Base-by-base conservation (phyloP, 2,797 vertebrate species). In the Melanogrammus aeglefinus region DNA sequence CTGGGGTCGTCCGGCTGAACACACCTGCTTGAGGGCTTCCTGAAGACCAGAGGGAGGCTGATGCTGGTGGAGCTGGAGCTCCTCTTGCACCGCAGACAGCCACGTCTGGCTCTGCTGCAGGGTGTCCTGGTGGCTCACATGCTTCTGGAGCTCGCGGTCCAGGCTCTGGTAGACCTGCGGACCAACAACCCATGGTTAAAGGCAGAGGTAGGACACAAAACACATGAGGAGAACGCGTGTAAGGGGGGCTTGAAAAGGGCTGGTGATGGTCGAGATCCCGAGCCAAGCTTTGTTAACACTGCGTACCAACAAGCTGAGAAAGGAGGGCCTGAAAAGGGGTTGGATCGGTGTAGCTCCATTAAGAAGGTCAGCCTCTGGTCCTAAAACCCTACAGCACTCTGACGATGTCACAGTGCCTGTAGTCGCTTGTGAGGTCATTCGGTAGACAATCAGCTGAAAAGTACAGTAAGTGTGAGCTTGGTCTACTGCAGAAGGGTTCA, bases 201-300 rank as follows among this genome's bases (percentile, higher is more conserved):
- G 63, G 3, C 9, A 69, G 63, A 29, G 63, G 63, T 27, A 69
- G 24, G 24, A 51, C 47, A 51, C 47, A 51, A 4, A 6, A 18
- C 14, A 18, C 14, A 51, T 21, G 47, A 51, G 47, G 47, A 51
- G 47, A 51, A 5, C 5, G 33, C 31, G 8, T 41, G 1, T 27
- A 44, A 21, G n/a, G 44, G 44, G 13, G 44, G 44, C 9, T 16
- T 47, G 47, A 21, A 21, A 13, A 21, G 16, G 16, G 47, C 2
- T 51, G 18, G 47, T 51, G 47, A 14, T 44, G 1, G 47, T 51
- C 3, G 16, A 63, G 94, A 88, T 99, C 97, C 4, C 94, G 91
- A 88, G 99, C 97, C 88, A 99, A 91, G 93, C 96, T 98, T 92
- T 96, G 96, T 86, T 98, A 98, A 9, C 99, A 95, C 98, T 99